Evolutionary conservation across 2,113 vertebrate species (phyloP), one percentile per base, ranked within the genome.

Genomic region (Nannobrachium achirus): DNA sequence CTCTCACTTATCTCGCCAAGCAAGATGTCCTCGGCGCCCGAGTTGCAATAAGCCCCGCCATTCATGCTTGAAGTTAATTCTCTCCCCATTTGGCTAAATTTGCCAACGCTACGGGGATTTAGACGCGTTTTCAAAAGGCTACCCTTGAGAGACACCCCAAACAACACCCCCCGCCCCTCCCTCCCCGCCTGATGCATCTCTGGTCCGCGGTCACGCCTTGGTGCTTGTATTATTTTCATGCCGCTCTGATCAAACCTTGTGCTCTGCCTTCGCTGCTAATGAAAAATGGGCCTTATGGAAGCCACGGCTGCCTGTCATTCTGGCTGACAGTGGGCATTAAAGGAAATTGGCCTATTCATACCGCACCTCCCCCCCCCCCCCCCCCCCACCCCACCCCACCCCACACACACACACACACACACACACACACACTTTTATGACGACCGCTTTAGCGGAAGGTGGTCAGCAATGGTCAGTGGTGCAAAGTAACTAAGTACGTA

Each of bases 11-110:
- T 88, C 80, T 73, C 66, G 62, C 63, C 57, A 10, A 78, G 66
- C 77, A 86, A 84, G 81, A 88, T 79, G 73, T 83, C 73, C 81
- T 84, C 65, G 14, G 74, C 66, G 79, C 73, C 66, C 86, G 73
- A 49, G 77, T 79, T 80, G 79, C 79, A 84, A 77, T 79, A 87
- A 87, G 66, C 76, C 46, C 56, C 60, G 16, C 72, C 76, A 81
- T 87, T 83, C 86, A 81, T 63, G 81, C 83, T 72, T 84, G 66
- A 89, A 84, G 81, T 84, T 82, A 75, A 89, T 83, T 81, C 70
- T 81, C 72, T 63, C 56, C 51, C 62, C 49, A 55, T 86, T 80
- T 85, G 44, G 44, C 38, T 64, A 76, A 79, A 86, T 88, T 88
- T 83, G 71, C 76, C 72, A 71, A 78, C 25, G 66, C 70, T 60